Base-by-base conservation (phyloP, 2,888 invertebrate species). In the Coelogynopora nodosa region DNA sequence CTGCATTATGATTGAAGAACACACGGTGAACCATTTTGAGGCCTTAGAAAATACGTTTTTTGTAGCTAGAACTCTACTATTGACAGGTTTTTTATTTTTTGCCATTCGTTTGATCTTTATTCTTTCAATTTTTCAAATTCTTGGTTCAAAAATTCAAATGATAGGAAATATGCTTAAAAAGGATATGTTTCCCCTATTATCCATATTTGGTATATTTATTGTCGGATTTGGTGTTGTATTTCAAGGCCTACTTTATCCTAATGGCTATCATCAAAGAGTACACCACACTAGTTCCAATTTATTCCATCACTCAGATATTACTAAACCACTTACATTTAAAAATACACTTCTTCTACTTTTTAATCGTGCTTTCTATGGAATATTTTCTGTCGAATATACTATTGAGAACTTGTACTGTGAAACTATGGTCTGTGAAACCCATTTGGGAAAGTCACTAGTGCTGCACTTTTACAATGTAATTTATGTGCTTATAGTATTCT, bases 121-220 rank as follows among this genome's bases (percentile, higher is more conserved):
- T 23, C 28, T 81, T 0, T 87, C 86, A 28, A 83, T 87, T n/a
- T 67, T 31, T n/a, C 31, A 23, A 31, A 87, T 30, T 29, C 67
- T 87, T 23, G 87, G 87, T 23, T 87, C 87, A 26, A 83, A 87
- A 74, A 28, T 87, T 1, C n/a, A 67, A 26, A 87, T 87, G 87
- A 87, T 87, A 28, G 74, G 49, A 10, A 87, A 87, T 23, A 87
- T 87, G 87, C 28, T 88, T n/a, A 80, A 31, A 23, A 80, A 82
- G 67, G 87, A 87, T 31, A 23, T 87, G 26, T 31, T 87, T 31
- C 87, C 87, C 28, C 67, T 87, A 26, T 74, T 87, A 27, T 13
- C 67, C 28, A 30, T 87, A 0, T 87, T 87, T 23, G 49, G 30
- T 13, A 87, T 87, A 30, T 87, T 87, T 83, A 84, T 87, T 18